phyloP scores from a whole-genome alignment of 2,113 vertebrate species.

The Thamnaconus septentrionalis region DNA sequence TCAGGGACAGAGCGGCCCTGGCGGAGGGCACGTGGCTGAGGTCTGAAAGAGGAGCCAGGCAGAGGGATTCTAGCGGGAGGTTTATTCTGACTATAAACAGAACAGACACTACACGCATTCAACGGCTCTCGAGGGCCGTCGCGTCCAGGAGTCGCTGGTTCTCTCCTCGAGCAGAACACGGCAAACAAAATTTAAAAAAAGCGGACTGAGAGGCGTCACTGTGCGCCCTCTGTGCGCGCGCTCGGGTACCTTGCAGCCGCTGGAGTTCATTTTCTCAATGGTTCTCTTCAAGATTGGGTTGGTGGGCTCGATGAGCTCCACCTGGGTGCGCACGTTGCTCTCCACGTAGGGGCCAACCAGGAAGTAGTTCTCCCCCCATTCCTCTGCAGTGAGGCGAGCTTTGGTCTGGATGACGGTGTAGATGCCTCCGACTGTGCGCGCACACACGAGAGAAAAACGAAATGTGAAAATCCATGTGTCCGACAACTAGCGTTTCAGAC shows the following conservation, averaged over 20 bases:
- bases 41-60: conserved; percentile 9
- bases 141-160: too few species aligned
- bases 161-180: too few species aligned
- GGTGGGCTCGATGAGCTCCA: conserved; percentile 90
- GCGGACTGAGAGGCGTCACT: conserved; percentile 1
- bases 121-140: not conserved
- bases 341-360: conserved; percentile 90
- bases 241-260: conserved; percentile 87
- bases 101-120: not conserved
- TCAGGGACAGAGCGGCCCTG: conserved; percentile 8
- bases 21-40: not conserved
- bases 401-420: conserved; percentile 96
- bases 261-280: conserved; percentile 90
- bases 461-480: not conserved
- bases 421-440: conserved; percentile 86
- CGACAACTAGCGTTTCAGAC: too few species aligned
- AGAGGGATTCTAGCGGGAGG: too few species aligned
- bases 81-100: too few species aligned
- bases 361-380: conserved; percentile 94
- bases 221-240: conserved; percentile 18
- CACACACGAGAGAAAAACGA: conserved; percentile 14
- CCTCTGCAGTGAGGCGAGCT: conserved; percentile 87
- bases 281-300: conserved; percentile 80
- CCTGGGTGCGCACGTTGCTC: conserved; percentile 90
- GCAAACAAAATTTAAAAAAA: conserved; percentile 2